These are phyloP conservation scores for Linnaemya vulpina DNA, from an alignment of 2,888 invertebrate genomes.

Conservation along the genomic window DNA sequence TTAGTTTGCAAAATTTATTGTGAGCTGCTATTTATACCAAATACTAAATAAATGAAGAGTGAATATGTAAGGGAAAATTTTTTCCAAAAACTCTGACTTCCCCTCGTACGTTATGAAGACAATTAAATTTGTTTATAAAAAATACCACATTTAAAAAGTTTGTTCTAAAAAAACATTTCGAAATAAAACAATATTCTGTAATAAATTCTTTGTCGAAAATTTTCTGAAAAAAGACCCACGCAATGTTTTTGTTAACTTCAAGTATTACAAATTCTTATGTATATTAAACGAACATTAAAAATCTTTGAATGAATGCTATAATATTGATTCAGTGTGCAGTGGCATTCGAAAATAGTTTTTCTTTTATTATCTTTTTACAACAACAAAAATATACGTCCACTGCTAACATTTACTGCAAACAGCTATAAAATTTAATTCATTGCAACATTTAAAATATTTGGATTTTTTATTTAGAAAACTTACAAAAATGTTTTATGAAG, in stretches of 20 bases:
- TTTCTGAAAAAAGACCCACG: constrained; percentile 46
- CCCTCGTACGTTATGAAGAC: neutral
- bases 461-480: neutral
- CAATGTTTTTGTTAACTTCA: constrained; percentile 27
- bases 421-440: constrained; percentile 39
- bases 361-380: constrained; percentile 7
- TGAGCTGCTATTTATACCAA: no score
- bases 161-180: neutral
- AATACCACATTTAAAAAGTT: neutral
- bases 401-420: constrained; percentile 6
- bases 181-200: neutral
- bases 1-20: no score
- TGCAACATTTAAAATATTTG: constrained; percentile 2
- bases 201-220: neutral
- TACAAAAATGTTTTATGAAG: neutral
- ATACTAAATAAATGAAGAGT: no score
- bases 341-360: constrained; percentile 7
- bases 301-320: neutral
- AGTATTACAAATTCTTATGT: constrained; percentile 5
- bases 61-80: no score
- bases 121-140: neutral
- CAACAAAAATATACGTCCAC: neutral
- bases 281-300: neutral
- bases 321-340: neutral
- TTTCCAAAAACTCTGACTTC: neutral